Evolutionary conservation across 2,797 vertebrate species (phyloP).

Genomic region (Microtus agrestis): DNA sequence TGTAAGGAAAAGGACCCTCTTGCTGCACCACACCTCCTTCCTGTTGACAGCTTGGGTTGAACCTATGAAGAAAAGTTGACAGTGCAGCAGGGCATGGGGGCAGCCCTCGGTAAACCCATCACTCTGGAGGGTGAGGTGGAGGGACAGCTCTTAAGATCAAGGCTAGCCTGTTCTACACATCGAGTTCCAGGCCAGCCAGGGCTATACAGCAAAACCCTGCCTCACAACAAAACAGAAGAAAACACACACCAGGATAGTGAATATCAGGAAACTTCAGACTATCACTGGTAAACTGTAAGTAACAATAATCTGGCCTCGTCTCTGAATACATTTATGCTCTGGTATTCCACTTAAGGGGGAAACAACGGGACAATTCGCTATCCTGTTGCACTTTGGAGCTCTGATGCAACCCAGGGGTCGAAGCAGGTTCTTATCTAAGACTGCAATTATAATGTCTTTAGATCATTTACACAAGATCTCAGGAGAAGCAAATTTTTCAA

Average conservation of each 20-base stretch:
- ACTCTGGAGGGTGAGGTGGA: background rate
- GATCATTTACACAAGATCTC: background rate
- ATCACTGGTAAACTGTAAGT: background rate
- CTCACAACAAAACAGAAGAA: background rate
- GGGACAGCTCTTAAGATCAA: background rate
- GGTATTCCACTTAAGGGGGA: background rate
- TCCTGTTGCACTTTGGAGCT: constrained; percentile 2
- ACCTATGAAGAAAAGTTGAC: constrained; percentile 86
- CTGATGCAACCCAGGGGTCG: background rate
- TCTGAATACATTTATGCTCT: constrained; percentile 5
- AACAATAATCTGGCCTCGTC: constrained; percentile 39
- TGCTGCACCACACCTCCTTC: constrained; percentile 91
- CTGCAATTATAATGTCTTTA: background rate
- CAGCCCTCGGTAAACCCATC: background rate
- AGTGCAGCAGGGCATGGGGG: background rate
- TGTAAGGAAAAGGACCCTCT: constrained; percentile 96
- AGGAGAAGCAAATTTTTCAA: constrained; percentile 35
- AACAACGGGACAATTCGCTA: background rate
- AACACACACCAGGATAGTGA: background rate
- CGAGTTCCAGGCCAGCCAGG: background rate
- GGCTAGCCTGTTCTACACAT: background rate
- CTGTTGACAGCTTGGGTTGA: constrained; percentile 91
- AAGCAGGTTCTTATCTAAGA: background rate
- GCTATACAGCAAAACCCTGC: background rate
- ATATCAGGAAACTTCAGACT: constrained; percentile 9